These are phyloP conservation scores for Synergus japonicus DNA, from an alignment of 2,888 invertebrate species.

Conservation along the genomic window DNA sequence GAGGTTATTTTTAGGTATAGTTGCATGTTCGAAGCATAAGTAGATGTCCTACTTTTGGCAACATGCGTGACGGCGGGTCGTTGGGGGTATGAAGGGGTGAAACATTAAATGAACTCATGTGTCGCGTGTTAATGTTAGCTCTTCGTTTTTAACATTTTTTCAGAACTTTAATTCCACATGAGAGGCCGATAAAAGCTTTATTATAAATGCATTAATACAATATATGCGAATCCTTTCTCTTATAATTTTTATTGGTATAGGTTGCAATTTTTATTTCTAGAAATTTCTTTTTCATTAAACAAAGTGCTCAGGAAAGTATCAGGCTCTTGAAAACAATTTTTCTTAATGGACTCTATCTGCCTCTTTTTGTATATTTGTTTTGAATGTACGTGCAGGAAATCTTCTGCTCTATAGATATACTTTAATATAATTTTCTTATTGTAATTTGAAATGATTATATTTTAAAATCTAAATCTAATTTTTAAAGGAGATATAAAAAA, in stretches of 20 bases:
- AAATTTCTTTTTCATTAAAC: background rate
- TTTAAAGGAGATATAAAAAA: background rate
- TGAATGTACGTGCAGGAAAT: too few relatives aligned
- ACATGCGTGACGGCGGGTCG: conserved; percentile 15
- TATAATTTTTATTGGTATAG: background rate
- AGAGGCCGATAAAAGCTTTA: background rate
- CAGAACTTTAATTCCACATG: background rate
- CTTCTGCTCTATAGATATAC: too few relatives aligned
- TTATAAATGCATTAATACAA: background rate
- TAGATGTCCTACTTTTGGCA: conserved; percentile 30
- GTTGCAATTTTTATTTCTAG: background rate
- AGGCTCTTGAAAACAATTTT: too few relatives aligned
- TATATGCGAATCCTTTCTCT: background rate
- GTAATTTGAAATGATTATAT: background rate
- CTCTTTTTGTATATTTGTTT: too few relatives aligned
- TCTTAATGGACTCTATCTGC: too few relatives aligned
- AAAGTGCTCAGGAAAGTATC: background rate
- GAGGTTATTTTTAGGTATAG: conserved; percentile 18
- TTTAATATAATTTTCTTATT: too few relatives aligned
- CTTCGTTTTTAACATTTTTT: background rate
- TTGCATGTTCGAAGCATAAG: conserved; percentile 1
- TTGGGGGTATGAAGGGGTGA: background rate
- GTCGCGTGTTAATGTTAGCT: conserved; percentile 22
- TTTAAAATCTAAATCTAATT: background rate
- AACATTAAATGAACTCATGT: conserved; percentile 8